Evolutionary conservation across 2,888 invertebrate species (phyloP), one percentile per base, ranked within the genome.

Genomic region (Tenodera sinensis): DNA sequence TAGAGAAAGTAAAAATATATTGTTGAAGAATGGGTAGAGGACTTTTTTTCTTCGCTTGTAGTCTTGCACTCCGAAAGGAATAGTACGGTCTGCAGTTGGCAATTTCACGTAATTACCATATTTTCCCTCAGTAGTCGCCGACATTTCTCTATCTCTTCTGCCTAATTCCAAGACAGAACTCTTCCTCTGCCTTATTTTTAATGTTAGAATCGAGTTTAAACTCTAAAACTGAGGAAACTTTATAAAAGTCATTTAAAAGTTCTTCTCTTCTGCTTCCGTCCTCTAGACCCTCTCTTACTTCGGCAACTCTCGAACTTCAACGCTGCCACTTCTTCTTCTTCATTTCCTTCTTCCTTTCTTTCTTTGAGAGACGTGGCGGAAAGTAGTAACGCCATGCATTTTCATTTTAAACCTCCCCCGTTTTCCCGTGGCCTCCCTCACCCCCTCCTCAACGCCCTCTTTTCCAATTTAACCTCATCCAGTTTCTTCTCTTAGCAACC

Each of bases 181-280:
- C 83, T 83, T 87, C 87, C 42, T 34, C 81, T 8, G 86, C 83
- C 83, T 89, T 34, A 89, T 89, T 89, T 89, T 89, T 89, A 89
- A 85, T 54, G 87, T 83, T 34, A 83, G 88, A 30, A 30, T 27
- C 71, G 83, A 71, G 83, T 83, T 83, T 30, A 30, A 87, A 83
- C 81, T 86, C 86, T 86, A 89, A 85, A 85, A 89, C 83, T 83
- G 86, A 71, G 54, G 28, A 83, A 89, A 89, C 89, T 89, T 89
- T 83, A 89, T 89, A 89, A 89, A 87, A 89, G 89, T 89, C 89
- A 86, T 89, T 89, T 89, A 89, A 86, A 89, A 86, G n/a, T 89
- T 42, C 82, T 83, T 27, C 84, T 83, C 82, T 82, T 84, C 88
- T 90, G 84, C 85, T 83, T 84, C 20, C 83, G 47, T 54, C 27